A percentile compares a stretch with the other conserved stretches of the same genome.
phyloP scores from a whole-genome alignment of 1,140 invertebrate species.

The Proales similis region DNA sequence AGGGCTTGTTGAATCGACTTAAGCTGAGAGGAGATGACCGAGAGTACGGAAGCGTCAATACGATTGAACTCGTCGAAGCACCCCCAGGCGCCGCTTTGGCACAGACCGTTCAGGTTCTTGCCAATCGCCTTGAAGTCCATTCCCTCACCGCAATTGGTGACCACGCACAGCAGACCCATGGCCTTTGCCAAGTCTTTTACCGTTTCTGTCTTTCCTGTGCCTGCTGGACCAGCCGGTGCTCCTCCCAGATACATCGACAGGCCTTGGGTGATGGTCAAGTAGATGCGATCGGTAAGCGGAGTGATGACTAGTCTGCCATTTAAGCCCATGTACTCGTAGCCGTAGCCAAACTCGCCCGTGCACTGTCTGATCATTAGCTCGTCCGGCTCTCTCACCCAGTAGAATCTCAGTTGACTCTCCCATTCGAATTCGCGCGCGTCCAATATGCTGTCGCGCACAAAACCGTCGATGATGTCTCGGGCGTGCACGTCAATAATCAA shows the following conservation, averaged over 20 bases:
- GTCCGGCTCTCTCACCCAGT: constrained; percentile 74
- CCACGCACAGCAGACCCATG: constrained; percentile 72
- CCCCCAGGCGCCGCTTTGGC: constrained; percentile 65
- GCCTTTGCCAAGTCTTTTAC: constrained; percentile 81
- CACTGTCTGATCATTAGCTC: constrained; percentile 74
- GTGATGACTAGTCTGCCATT: constrained; percentile 81
- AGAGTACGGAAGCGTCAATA: constrained; percentile 78
- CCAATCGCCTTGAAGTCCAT: constrained; percentile 79
- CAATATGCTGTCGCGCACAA: constrained; percentile 73
- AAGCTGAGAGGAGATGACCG: constrained; percentile 79
- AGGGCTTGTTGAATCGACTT: constrained; percentile 77
- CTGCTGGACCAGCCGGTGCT: constrained; percentile 62
- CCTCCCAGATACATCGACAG: constrained; percentile 85
- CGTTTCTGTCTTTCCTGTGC: constrained; percentile 83
- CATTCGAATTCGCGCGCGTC: constrained; percentile 77
- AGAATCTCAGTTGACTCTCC: constrained; percentile 83
- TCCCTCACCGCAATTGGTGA: constrained; percentile 82
- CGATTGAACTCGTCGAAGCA: constrained; percentile 85
- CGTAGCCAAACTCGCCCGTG: constrained; percentile 79
- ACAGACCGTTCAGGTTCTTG: constrained; percentile 68
- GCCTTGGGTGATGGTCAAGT: constrained; percentile 80
- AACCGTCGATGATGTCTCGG: constrained; percentile 74
- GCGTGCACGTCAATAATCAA: constrained; percentile 81
- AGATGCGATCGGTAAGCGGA: constrained; percentile 80
- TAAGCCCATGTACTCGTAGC: constrained; percentile 86